Evolutionary conservation across 2,113 vertebrate species (phyloP).

Genomic region (Hydropotes inermis): DNA sequence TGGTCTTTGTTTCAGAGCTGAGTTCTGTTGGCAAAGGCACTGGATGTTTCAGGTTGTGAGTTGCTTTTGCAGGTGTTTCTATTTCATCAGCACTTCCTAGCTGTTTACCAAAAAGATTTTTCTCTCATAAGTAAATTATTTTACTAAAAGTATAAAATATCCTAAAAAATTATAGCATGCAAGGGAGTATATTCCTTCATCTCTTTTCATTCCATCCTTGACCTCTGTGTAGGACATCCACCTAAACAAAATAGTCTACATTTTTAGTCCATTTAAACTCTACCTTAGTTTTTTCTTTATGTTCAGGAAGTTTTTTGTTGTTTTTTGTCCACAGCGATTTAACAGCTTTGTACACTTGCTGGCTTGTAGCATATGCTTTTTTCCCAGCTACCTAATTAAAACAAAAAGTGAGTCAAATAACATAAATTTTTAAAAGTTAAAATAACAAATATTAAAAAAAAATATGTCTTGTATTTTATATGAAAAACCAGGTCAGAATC

Average conservation of each 20-base stretch:
- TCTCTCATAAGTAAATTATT: constrained; percentile 17
- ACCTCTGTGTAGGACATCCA: neutral
- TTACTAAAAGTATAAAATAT: constrained; percentile 15
- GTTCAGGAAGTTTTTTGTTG: constrained; percentile 51
- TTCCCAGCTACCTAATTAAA: constrained; percentile 77
- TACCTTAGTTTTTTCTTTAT: constrained; percentile 72
- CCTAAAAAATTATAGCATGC: neutral
- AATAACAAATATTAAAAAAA: constrained; percentile 22
- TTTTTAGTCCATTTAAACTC: neutral
- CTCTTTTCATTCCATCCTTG: neutral
- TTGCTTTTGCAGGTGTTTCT: constrained; percentile 47
- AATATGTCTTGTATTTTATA: neutral
- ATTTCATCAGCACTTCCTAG: constrained; percentile 1
- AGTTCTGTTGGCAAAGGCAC: constrained; percentile 69
- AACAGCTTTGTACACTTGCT: constrained; percentile 76
- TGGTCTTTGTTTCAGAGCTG: constrained; percentile 56
- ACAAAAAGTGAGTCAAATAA: constrained; percentile 50
- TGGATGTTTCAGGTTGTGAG: constrained; percentile 17
- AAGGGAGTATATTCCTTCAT: neutral
- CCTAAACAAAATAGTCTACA: neutral
- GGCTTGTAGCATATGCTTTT: constrained; percentile 79
- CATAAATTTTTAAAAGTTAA: constrained; percentile 14
- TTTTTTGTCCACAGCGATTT: constrained; percentile 81
- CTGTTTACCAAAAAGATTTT: constrained; percentile 55
- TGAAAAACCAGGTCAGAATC: constrained; percentile 16